These are phyloP conservation scores for Carapus acus DNA, from an alignment of 2,797 vertebrate genomes.

Conservation along the genomic window DNA sequence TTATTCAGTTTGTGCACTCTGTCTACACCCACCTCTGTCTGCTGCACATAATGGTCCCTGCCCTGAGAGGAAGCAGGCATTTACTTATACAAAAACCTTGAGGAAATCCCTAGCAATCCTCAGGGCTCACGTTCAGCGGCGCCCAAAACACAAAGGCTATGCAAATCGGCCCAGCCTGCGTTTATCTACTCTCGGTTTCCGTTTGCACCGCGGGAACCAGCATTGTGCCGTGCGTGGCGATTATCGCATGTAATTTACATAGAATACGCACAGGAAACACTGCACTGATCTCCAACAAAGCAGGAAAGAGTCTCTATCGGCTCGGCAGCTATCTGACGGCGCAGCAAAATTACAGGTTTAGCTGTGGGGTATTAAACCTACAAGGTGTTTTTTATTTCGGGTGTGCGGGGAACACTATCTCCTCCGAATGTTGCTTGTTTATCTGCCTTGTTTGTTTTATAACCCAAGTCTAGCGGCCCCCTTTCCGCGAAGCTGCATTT, in stretches of 20 bases:
- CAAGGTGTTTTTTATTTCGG: constrained; percentile 68
- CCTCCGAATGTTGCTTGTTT: constrained; percentile 72
- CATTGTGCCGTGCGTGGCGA: constrained; percentile 74
- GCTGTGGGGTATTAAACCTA: constrained; percentile 73
- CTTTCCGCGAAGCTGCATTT: constrained; percentile 60
- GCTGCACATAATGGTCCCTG: constrained; percentile 69
- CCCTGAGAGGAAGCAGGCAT: constrained; percentile 75
- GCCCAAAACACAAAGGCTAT: constrained; percentile 76
- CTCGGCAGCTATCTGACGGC: constrained; percentile 71
- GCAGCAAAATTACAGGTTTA: constrained; percentile 73
- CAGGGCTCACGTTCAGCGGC: constrained; percentile 69
- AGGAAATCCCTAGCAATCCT: constrained; percentile 69
- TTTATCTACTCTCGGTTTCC: constrained; percentile 75
- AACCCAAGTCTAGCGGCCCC: constrained; percentile 60
- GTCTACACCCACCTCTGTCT: constrained; percentile 66
- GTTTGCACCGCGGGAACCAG: constrained; percentile 73
- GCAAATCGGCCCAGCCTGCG: constrained; percentile 74
- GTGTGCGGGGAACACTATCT: constrained; percentile 66
- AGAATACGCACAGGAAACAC: constrained; percentile 74
- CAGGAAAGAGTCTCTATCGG: constrained; percentile 68
- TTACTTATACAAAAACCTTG: constrained; percentile 70
- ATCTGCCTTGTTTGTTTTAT: constrained; percentile 74
- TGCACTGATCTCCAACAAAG: constrained; percentile 73
- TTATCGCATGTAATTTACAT: constrained; percentile 79
- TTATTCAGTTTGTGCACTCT: constrained; percentile 66